Percentiles rank a stretch among this genome's conserved stretches.
These are phyloP conservation scores for Nebria ingens DNA, from an alignment of 1,140 invertebrate genomes.

Conservation along the genomic window DNA sequence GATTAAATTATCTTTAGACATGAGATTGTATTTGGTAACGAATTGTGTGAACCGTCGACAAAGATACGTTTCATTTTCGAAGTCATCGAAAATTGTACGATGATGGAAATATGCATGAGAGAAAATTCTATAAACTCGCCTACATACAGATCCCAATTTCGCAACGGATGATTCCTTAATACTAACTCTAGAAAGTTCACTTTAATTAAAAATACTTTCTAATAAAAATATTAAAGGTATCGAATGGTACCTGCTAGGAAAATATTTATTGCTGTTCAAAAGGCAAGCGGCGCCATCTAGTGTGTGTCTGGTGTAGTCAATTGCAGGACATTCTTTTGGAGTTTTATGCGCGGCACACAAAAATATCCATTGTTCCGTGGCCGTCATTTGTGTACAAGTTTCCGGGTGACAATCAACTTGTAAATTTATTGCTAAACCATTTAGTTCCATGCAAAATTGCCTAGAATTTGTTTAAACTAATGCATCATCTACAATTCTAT, in stretches of 20 bases:
- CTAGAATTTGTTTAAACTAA: constrained; percentile 52
- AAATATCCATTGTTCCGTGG: constrained; percentile 99
- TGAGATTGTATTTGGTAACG: constrained; percentile 96
- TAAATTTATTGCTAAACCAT: constrained; percentile 87
- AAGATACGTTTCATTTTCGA: constrained; percentile 91
- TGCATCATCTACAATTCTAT: too few relatives aligned
- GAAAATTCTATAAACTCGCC: constrained; percentile 98
- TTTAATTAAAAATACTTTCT: constrained; percentile 8
- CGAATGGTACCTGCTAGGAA: constrained; percentile 83
- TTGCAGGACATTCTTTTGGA: constrained; percentile 99
- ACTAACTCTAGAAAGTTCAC: constrained; percentile 67
- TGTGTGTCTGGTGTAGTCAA: constrained; percentile 99
- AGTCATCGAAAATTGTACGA: constrained; percentile 91
- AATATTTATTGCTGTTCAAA: constrained; percentile 99
- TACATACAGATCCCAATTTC: constrained; percentile 95
- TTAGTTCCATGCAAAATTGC: constrained; percentile 98
- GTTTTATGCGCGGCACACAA: constrained; percentile 99
- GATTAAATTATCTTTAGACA: constrained; percentile 97
- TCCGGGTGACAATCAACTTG: constrained; percentile 94
- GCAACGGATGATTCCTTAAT: constrained; percentile 98
- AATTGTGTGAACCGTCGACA: constrained; percentile 96
- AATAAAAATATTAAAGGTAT: too few relatives aligned
- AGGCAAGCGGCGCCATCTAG: constrained; percentile 97
- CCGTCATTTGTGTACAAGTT: constrained; percentile 98
- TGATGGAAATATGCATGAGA: constrained; percentile 99